Base-by-base conservation (phyloP, 2,797 vertebrate genomes). In the Carduelis carduelis region DNA sequence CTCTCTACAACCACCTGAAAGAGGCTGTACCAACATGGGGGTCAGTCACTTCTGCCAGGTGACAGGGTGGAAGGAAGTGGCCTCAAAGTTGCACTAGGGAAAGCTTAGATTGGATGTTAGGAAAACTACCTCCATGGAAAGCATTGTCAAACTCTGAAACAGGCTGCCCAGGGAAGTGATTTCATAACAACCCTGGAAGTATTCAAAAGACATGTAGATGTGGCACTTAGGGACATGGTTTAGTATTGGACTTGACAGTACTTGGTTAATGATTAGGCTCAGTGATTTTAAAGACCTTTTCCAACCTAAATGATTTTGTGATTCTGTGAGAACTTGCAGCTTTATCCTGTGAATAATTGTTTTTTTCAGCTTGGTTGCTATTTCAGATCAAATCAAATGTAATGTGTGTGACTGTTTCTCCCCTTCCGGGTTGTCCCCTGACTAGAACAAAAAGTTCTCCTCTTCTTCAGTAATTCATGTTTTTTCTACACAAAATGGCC, bases 291-390 rank as follows among this genome's bases (percentile, higher is more conserved):
- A 65, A 55, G 41, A n/a, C n/a, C 41, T 77, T 82, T 76, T 71
- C 34, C 64, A 77, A 53, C 41, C 32, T 53, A 37, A 53, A 53
- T 65, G 27, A 47, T 81, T 64, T 52, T 80, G 14, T 75, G 43
- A 75, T 69, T 63, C 34, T 69, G 2, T 83, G 47, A 90, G 70
- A 95, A 83, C 53, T 91, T 85, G 30, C 21, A 78, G 53, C 46
- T 81, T 28, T 77, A 19, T 60, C 88, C 69, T 84, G 59, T 78
- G 85, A 90, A 86, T 93, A 93, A 88, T 79, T 87, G 46, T 9
- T 80, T 89, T 90, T 91, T 95, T 94, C 50, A 83, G 32, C 76
- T 88, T 91, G 50, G 23, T 65, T 96, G 72, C 70, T 95, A 61
- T 87, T 92, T 85, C 50, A 28, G 60, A 70, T 92, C 34, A 69